Evolutionary conservation across 53 echinoderm and acorn worm genomes (phyloP), one percentile per base, ranked within the genome.

Genomic region (Holothuria leucospilota): DNA sequence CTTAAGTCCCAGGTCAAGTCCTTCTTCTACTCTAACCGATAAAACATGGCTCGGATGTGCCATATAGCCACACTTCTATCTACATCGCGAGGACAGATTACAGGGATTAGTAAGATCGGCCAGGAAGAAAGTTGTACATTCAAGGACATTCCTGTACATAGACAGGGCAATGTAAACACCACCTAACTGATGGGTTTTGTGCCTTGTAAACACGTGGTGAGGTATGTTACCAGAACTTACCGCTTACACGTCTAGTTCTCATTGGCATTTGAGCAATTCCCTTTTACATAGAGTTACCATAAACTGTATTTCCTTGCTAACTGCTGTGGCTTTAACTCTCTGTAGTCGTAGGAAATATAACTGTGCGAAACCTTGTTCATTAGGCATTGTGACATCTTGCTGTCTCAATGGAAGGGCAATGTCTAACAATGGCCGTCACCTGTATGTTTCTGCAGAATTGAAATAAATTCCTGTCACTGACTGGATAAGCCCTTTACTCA

Each of bases 11-110:
- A 68, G 59, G 65, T 93, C 88, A 49, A 64, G 41, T 88, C 88
- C 56, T 52, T 68, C 53, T 87, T 85, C 24, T 62, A 93, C 91
- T 29, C 60, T 59, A 18, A 90, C 93, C 66, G 93, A 81, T 90
- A 84, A 30, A 91, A 84, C 84, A 87, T 94, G 14, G 83, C 78
- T 21, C 92, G 90, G 11, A 92, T 90, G 30, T n/a, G 94, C 89
- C 56, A 78, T 5, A 85, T 38, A 3, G 85, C 88, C 6, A 88
- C 70, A 30, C 56, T 85, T 39, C 53, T 64, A n/a, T 42, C 78
- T 68, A 90, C 64, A 68, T 63, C 58, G 77, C 2, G 13, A 90
- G 67, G 11, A 90, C 90, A 1, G 85, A 85, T 13, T 81, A 29
- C 70, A 88, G 38, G 15, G 29, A 39, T 88, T 88, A 30, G 23